Base-by-base conservation (phyloP, 1,140 invertebrate genomes). In the Akabosia matsudoensis region DNA sequence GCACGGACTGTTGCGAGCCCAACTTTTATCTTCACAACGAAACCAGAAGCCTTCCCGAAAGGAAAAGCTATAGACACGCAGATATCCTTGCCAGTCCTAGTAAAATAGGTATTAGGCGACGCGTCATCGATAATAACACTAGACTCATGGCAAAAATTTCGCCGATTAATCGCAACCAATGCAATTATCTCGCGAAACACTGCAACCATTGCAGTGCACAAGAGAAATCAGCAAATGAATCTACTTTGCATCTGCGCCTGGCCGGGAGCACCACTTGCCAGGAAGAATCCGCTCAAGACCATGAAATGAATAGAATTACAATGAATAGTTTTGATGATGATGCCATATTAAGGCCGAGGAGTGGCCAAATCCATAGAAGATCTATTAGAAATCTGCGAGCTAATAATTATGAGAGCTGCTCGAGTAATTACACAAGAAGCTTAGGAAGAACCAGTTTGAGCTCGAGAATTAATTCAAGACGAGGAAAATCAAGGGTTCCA, bases 371-470 rank as follows among this genome's bases (percentile, higher is more conserved):
- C 4, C 22, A 30, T 7, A 56, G 22, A 7, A 56, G 54, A 7
- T 10, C 37, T 45, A 45, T 45, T 56, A 56, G n/a, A n/a, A n/a
- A n/a, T n/a, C n/a, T 56, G 54, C 7, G 54, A 13, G 24, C 14
- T 31, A 31, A 31, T n/a, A 67, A 67, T 67, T 31, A 45, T 45
- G 37, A 67, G 13, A 28, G 28, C 26, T 30, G 61, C 10, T 16
- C 14, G 54, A 30, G 28, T 28, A 67, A 67, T 67, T 56, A 22
- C 54, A 45, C 61, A 18, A 45, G 37, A 10, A 45, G 61, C n/a
- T n/a, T n/a, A 31, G 24, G n/a, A 67, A 22, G 61, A 67, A 67
- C 61, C 61, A 67, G 61, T 67, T 67, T 67, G n/a, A n/a, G n/a
- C n/a, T 67, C 7, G 10, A 2, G 30, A 67, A 67, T 67, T 67